These are phyloP conservation scores for Onychorhynchus coronatus DNA, from an alignment of 2,113 vertebrate species.

Conservation along the genomic window DNA sequence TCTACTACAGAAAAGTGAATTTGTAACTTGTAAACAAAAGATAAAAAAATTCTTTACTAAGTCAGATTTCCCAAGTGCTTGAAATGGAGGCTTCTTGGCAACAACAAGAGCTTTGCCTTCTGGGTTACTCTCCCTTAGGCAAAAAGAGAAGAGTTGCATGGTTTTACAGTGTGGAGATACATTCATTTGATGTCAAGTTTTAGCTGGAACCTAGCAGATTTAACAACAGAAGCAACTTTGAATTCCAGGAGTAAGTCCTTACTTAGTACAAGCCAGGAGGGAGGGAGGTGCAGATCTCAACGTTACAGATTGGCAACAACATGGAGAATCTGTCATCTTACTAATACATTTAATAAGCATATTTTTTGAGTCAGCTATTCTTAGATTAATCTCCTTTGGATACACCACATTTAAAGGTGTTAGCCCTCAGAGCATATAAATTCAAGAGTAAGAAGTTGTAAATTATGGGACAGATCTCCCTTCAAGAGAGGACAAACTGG, in stretches of 20 bases:
- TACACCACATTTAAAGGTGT: background rate
- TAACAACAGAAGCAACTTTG: background rate
- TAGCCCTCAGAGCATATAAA: background rate
- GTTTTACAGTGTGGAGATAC: background rate
- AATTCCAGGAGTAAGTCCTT: background rate
- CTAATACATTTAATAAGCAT: background rate
- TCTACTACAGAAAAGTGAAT: background rate
- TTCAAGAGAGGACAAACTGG: conserved; percentile 6
- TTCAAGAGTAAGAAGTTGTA: background rate
- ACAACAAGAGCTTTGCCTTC: background rate
- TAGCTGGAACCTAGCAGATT: background rate
- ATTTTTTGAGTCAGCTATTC: background rate
- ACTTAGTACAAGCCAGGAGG: background rate
- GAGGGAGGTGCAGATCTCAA: background rate
- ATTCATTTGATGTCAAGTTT: background rate
- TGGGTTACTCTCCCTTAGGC: background rate
- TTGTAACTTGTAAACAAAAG: conserved; percentile 18
- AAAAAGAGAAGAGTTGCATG: background rate
- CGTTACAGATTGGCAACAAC: background rate
- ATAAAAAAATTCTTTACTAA: background rate
- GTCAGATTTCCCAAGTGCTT: background rate
- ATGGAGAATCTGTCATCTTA: background rate
- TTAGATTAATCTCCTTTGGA: background rate
- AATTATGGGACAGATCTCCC: conserved; percentile 4
- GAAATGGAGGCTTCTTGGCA: background rate